These are phyloP conservation scores for Glyptemys insculpta DNA, from an alignment of 2,797 vertebrate species.

Conservation along the genomic window DNA sequence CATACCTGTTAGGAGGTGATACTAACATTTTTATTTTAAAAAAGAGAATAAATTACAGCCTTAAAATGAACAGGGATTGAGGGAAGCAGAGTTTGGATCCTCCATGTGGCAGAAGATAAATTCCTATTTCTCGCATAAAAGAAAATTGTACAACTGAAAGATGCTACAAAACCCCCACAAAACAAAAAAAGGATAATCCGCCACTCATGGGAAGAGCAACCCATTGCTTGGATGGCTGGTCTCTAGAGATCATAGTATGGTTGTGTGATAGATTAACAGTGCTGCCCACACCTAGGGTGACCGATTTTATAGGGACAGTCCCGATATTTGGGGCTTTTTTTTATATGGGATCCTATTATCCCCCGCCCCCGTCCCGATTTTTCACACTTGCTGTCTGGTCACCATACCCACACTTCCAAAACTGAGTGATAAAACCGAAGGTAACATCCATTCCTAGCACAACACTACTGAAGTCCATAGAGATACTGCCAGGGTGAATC, in stretches of 20 bases:
- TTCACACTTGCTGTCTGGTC: too few species aligned
- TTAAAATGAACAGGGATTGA: constrained; percentile 22
- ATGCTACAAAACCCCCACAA: background rate
- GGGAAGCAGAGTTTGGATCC: background rate
- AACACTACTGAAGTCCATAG: too few species aligned
- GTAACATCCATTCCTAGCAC: background rate
- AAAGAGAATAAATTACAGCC: constrained; percentile 4
- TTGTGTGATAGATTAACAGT: background rate
- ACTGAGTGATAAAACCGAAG: background rate
- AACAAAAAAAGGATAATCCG: background rate
- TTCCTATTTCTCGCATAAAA: background rate
- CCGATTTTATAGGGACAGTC: too few species aligned
- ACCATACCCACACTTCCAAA: background rate
- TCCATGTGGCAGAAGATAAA: background rate
- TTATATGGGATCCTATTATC: too few species aligned
- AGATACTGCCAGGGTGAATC: background rate
- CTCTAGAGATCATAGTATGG: background rate
- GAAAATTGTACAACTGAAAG: background rate
- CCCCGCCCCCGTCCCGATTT: too few species aligned
- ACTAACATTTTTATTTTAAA: constrained; percentile 16
- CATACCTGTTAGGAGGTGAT: background rate
- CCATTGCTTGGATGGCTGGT: background rate
- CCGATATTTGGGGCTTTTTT: too few species aligned
- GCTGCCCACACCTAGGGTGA: background rate
- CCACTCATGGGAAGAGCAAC: background rate